These are phyloP conservation scores for Neotoma lepida DNA, from an alignment of 2,113 vertebrate genomes.

Conservation along the genomic window DNA sequence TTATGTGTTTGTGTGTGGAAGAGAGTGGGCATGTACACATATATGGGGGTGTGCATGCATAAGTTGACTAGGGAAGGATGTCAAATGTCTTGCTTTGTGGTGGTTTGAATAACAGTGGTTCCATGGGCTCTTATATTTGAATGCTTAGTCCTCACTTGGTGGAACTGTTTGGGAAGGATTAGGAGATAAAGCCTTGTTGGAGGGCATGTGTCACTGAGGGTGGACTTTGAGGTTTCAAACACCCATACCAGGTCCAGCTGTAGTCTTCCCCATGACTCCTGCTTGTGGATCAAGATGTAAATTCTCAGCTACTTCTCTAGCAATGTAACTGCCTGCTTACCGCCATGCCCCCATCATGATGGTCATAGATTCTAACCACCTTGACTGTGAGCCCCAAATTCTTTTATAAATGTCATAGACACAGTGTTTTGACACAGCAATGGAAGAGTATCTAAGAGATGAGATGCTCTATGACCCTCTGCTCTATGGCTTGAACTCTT, in stretches of 20 bases:
- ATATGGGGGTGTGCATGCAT: background rate
- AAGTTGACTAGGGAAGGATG: background rate
- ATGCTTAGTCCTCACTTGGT: background rate
- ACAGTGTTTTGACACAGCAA: background rate
- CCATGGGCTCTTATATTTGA: background rate
- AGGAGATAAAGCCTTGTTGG: background rate
- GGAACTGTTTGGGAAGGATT: background rate
- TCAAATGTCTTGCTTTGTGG: background rate
- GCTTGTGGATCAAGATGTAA: background rate
- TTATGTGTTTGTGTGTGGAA: too few species aligned
- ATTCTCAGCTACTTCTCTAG: background rate
- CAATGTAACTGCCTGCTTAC: accelerated
- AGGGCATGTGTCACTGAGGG: background rate
- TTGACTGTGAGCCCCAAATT: background rate
- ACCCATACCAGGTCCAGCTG: background rate
- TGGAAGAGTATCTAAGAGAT: background rate
- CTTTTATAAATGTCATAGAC: background rate
- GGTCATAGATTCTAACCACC: too few species aligned
- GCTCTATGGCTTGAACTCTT: background rate
- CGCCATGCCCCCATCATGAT: background rate
- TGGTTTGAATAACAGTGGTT: background rate
- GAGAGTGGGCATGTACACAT: background rate
- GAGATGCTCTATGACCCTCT: background rate
- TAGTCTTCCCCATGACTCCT: background rate
- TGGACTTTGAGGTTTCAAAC: background rate